These are phyloP conservation scores for Tryphoninae sp. DNA, from an alignment of 2,888 invertebrate genomes.

Conservation along the genomic window DNA sequence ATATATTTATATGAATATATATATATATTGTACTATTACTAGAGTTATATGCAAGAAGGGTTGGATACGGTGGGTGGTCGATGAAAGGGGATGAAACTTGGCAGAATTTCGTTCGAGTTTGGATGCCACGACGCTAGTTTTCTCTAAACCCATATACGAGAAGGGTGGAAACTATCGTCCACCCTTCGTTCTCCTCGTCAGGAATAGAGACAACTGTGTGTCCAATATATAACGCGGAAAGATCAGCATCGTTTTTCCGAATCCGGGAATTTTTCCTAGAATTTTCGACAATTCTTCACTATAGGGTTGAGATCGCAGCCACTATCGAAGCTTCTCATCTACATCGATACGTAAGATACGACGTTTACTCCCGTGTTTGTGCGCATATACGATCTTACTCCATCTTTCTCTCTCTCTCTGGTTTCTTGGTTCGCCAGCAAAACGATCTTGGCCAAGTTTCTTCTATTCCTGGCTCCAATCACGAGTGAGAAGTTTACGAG, in stretches of 20 bases:
- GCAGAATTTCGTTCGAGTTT: conserved; percentile 30
- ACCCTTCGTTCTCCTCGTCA: background rate
- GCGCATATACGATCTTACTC: conserved; percentile 4
- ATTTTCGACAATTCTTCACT: conserved; percentile 2
- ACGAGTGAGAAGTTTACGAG: conserved; percentile 66
- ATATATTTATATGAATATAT: too few relatives aligned
- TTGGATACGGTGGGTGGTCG: background rate
- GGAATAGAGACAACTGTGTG: background rate
- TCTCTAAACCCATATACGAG: conserved; percentile 1
- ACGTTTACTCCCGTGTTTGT: background rate
- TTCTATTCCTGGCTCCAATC: conserved; percentile 57
- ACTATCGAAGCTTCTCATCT: background rate
- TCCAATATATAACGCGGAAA: conserved; percentile 29
- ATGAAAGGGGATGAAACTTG: conserved; percentile 43
- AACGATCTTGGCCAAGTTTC: conserved; percentile 48
- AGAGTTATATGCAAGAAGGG: conserved; percentile 30
- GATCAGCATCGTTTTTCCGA: conserved; percentile 42
- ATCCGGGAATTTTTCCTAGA: conserved; percentile 2
- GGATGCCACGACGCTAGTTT: conserved; percentile 21
- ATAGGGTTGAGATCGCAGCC: conserved; percentile 6
- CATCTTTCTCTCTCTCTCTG: background rate
- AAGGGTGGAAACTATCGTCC: conserved; percentile 1
- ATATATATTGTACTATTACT: conserved; percentile 25
- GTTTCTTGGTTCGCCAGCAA: conserved; percentile 10
- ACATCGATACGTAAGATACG: conserved; percentile 1